A percentile compares a stretch with the other conserved stretches of the same genome.
Evolutionary conservation across 2,888 invertebrate genomes (phyloP).

Genomic region (Drosophila parthenogenetica): DNA sequence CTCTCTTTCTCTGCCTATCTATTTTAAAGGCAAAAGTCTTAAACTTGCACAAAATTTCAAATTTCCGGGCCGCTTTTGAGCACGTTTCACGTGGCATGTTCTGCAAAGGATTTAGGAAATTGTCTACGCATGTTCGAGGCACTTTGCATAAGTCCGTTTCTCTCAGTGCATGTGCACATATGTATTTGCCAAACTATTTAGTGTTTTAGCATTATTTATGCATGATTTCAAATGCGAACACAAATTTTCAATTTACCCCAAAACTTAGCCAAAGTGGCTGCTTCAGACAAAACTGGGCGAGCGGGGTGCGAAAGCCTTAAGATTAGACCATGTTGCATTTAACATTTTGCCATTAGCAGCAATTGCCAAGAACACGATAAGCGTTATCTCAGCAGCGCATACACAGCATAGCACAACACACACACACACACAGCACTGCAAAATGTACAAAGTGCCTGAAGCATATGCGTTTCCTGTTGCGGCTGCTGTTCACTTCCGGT

Average conservation of each 20-base stretch:
- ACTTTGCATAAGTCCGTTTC: conserved; percentile 47
- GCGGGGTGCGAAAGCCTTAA: conserved; percentile 6
- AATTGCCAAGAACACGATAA: conserved; percentile 50
- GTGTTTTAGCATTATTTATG: conserved; percentile 71
- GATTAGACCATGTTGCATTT: conserved; percentile 56
- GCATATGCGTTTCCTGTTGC: conserved; percentile 60
- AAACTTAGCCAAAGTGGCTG: conserved; percentile 13
- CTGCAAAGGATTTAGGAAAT: conserved; percentile 62
- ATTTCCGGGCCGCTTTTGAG: conserved; percentile 64
- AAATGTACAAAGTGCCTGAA: neutral
- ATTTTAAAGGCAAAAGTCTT: conserved; percentile 29
- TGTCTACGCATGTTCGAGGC: conserved; percentile 78
- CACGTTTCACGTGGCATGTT: conserved; percentile 30
- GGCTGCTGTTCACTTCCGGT: conserved; percentile 32
- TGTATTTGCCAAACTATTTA: conserved; percentile 65
- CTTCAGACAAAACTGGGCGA: neutral
- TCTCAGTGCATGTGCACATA: conserved; percentile 21
- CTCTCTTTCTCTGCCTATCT: conserved; percentile 2
- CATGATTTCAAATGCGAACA: conserved; percentile 70
- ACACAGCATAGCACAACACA: too few species aligned
- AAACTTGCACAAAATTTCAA: conserved; percentile 72
- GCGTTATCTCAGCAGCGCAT: conserved; percentile 46
- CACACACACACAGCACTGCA: conserved; percentile 31
- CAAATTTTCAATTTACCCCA: conserved; percentile 70
- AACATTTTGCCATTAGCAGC: conserved; percentile 44